Conservation (phyloP, 2,888 invertebrate genomes). For the Achlya flavicornis region DNA sequence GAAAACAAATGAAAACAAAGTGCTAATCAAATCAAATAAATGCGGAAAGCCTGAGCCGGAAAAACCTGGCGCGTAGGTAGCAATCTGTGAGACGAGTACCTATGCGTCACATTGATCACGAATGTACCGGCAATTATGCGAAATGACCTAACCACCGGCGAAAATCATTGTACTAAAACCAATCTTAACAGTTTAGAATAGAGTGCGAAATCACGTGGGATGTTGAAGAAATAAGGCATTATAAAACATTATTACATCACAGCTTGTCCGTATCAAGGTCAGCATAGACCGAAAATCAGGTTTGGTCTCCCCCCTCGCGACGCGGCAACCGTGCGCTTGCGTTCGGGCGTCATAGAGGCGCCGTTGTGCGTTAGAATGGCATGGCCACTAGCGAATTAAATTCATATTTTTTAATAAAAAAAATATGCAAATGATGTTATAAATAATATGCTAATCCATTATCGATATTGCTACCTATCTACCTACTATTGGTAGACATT, state of each 20-base stretch:
- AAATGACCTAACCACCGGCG: constrained; percentile 35
- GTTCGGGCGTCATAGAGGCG: constrained; percentile 60
- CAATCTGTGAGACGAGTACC: constrained; percentile 53
- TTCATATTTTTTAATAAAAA: neutral
- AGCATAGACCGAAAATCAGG: constrained; percentile 82
- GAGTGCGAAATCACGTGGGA: constrained; percentile 28
- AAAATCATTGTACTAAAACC: constrained; percentile 21
- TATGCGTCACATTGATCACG: constrained; percentile 57
- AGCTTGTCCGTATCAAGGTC: constrained; percentile 78
- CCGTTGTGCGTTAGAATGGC: constrained; percentile 35
- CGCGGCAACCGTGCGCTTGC: constrained; percentile 41
- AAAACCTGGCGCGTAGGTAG: constrained; percentile 74
- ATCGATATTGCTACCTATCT: neutral
- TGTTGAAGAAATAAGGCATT: constrained; percentile 61
- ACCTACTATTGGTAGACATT: neutral
- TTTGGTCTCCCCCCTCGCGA: constrained; percentile 56
- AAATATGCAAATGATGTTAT: neutral
- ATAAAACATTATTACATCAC: constrained; percentile 75
- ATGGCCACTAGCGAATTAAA: neutral
- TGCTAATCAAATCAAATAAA: constrained; percentile 48
- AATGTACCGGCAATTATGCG: constrained; percentile 21
- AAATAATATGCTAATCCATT: neutral
- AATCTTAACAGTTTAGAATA: constrained; percentile 19
- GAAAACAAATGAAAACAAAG: constrained; percentile 22
- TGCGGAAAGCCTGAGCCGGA: constrained; percentile 77